Evolutionary conservation across 2,888 invertebrate genomes (phyloP).

Genomic region (Drosophila niveifrons): DNA sequence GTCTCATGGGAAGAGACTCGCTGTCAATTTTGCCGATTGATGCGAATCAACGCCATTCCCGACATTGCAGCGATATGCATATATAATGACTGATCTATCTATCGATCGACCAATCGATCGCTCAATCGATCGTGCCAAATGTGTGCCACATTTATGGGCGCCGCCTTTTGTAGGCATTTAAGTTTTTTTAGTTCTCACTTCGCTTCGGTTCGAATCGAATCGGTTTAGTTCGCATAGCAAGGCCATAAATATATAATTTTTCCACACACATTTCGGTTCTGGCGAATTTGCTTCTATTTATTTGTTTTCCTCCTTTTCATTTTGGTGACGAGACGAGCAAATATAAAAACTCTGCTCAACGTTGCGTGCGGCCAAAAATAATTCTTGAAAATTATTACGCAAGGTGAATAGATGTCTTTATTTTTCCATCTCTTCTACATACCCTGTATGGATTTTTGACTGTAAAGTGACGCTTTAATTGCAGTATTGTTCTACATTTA

Average conservation of each 20-base stretch:
- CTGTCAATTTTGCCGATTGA: conserved; percentile 62
- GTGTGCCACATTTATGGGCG: conserved; percentile 64
- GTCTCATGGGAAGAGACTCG: conserved; percentile 24
- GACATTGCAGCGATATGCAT: conserved; percentile 43
- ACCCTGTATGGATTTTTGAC: neutral
- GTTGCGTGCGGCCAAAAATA: conserved; percentile 60
- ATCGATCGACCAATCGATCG: conserved; percentile 50
- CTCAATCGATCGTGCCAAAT: conserved; percentile 68
- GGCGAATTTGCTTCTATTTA: conserved; percentile 20
- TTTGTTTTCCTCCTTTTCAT: conserved; percentile 3
- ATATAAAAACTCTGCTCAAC: conserved; percentile 18
- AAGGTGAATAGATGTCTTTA: conserved; percentile 40
- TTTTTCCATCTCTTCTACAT: neutral
- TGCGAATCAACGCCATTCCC: conserved; percentile 64
- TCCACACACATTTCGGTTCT: conserved; percentile 45
- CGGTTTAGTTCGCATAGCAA: conserved; percentile 35
- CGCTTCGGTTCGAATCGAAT: conserved; percentile 6
- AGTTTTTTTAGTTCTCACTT: neutral
- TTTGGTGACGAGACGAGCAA: conserved; percentile 24
- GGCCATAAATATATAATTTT: conserved; percentile 52
- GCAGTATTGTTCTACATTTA: neutral
- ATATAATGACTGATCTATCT: conserved; percentile 57
- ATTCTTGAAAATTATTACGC: conserved; percentile 57
- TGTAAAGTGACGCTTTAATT: neutral
- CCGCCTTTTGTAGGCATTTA: conserved; percentile 2